phyloP scores from a whole-genome alignment of 1,140 invertebrate genomes.

The Hydropsyche tenuis region DNA sequence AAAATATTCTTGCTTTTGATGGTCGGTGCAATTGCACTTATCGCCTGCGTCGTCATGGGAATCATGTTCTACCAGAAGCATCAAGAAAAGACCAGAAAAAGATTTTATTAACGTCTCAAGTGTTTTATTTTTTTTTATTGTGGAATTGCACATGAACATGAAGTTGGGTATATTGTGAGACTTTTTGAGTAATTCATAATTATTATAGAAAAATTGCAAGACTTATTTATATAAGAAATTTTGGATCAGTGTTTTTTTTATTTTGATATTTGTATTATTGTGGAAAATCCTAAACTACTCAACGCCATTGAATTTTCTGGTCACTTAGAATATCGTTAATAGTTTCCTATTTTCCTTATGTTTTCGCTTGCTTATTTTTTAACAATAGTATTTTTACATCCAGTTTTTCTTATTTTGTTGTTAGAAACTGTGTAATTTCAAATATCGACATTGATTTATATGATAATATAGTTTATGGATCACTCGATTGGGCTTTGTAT shows the following conservation, averaged over 20 bases:
- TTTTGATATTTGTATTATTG: too few relatives aligned
- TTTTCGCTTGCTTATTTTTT: too few relatives aligned
- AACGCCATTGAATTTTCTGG: constrained; percentile 7
- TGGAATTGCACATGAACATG: constrained; percentile 2
- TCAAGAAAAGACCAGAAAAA: constrained; percentile 86
- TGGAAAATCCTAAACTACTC: not conserved
- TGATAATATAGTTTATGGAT: too few relatives aligned
- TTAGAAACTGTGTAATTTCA: too few relatives aligned
- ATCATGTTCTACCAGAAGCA: constrained; percentile 93
- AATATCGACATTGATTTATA: too few relatives aligned
- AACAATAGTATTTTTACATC: too few relatives aligned
- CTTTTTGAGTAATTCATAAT: not conserved
- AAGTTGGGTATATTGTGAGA: not conserved
- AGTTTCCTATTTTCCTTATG: too few relatives aligned
- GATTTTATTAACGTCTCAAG: constrained; percentile 75
- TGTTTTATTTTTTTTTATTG: constrained; percentile 4
- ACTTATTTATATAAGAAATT: constrained; percentile 4
- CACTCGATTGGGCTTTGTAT: too few relatives aligned
- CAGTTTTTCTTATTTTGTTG: too few relatives aligned
- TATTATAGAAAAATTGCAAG: not conserved
- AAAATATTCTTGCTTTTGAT: constrained; percentile 90
- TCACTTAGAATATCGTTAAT: not conserved
- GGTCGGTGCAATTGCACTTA: constrained; percentile 76
- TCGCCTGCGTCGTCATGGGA: constrained; percentile 81
- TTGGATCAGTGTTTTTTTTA: not conserved